phyloP scores from a whole-genome alignment of 2,888 invertebrate species.

The Schizaphis graminum region DNA sequence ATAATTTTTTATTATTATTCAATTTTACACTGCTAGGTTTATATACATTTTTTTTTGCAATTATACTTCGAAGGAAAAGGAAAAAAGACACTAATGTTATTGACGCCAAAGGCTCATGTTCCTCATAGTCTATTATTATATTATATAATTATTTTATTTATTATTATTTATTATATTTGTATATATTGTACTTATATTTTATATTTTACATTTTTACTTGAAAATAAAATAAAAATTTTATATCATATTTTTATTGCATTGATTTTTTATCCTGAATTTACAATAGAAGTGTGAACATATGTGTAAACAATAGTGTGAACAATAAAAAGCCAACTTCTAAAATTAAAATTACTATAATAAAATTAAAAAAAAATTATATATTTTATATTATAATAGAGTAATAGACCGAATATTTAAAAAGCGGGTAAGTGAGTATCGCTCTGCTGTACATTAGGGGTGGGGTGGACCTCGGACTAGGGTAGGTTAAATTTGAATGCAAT shows the following conservation, averaged over 20 bases:
- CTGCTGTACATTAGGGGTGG: too few species aligned
- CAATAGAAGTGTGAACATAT: background rate
- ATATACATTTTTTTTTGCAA: background rate
- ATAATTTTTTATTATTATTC: background rate
- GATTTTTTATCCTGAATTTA: background rate
- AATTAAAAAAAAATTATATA: too few species aligned
- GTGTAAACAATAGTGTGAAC: too few species aligned
- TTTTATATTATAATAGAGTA: background rate
- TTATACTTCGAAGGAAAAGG: background rate
- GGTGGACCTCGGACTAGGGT: too few species aligned
- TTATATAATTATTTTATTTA: slow-evolving; percentile 32
- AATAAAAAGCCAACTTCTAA: background rate
- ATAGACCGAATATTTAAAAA: background rate
- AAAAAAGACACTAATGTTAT: slow-evolving; percentile 60
- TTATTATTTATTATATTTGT: slow-evolving; percentile 56
- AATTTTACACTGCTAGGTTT: background rate
- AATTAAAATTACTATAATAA: background rate
- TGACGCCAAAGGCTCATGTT: slow-evolving; percentile 63
- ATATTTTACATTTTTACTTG: slow-evolving; percentile 40
- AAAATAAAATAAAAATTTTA: slow-evolving; percentile 47
- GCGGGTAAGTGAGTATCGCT: too few species aligned
- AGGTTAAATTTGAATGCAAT: too few species aligned
- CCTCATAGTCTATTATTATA: slow-evolving; percentile 62
- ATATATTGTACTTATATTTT: slow-evolving; percentile 36
- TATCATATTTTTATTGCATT: slow-evolving; percentile 3